Evolutionary conservation across 1,140 invertebrate species (phyloP).

Genomic region (Drosophila tani): DNA sequence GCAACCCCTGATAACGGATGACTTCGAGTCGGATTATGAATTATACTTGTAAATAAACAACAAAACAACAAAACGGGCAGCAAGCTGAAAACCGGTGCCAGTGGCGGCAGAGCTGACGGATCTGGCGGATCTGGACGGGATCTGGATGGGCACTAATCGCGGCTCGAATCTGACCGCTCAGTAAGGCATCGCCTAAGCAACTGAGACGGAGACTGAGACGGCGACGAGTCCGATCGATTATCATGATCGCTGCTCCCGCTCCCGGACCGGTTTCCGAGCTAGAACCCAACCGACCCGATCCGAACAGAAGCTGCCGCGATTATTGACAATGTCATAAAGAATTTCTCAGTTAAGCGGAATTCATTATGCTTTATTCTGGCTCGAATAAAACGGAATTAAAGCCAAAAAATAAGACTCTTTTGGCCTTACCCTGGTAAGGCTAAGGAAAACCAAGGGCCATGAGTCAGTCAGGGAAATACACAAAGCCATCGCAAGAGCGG

Average conservation of each 20-base stretch:
- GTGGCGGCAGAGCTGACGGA: not conserved
- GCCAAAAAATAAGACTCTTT: too few relatives aligned
- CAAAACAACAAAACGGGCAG: not conserved
- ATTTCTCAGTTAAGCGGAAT: not conserved
- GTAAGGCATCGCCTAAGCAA: slow-evolving; percentile 28
- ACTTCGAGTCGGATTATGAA: not conserved
- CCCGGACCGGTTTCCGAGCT: slow-evolving; percentile 18
- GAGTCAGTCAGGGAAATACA: not conserved
- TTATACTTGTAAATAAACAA: not conserved
- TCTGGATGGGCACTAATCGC: slow-evolving; percentile 3
- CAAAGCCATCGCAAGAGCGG: too few relatives aligned
- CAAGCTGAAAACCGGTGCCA: slow-evolving; percentile 22
- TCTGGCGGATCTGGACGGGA: not conserved
- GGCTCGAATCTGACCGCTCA: slow-evolving; percentile 33
- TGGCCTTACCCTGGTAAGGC: too few relatives aligned
- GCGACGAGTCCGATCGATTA: not conserved
- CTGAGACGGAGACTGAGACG: slow-evolving; percentile 3
- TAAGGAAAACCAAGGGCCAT: not conserved
- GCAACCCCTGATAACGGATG: slow-evolving; percentile 11
- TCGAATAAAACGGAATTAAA: not conserved
- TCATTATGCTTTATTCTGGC: slow-evolving; percentile 1
- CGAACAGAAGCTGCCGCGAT: slow-evolving; percentile 13
- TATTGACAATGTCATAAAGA: not conserved
- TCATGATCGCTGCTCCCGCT: slow-evolving; percentile 1
- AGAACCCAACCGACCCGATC: not conserved